phyloP scores from a whole-genome alignment of 2,797 vertebrate genomes.

The Amphiprion clarkii region DNA sequence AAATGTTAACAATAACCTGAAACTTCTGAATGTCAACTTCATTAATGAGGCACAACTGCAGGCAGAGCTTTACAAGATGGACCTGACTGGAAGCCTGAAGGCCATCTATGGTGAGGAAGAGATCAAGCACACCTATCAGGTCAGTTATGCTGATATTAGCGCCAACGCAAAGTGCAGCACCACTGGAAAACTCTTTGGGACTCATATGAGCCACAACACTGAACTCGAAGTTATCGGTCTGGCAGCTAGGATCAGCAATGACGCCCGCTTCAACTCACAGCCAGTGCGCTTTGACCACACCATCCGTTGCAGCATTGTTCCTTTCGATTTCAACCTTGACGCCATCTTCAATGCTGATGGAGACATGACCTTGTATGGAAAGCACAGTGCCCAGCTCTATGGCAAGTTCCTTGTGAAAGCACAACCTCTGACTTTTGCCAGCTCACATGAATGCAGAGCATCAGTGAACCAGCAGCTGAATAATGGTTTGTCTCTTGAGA shows the following conservation, averaged over 20 bases:
- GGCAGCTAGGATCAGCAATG: constrained; percentile 84
- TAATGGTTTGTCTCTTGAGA: constrained; percentile 72
- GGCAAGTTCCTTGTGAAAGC: constrained; percentile 90
- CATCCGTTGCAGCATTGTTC: constrained; percentile 85
- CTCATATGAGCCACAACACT: constrained; percentile 88
- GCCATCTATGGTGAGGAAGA: constrained; percentile 85
- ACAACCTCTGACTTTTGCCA: constrained; percentile 88
- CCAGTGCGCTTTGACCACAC: constrained; percentile 86
- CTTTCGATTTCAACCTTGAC: constrained; percentile 89
- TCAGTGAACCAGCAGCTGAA: constrained; percentile 84
- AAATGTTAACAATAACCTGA: constrained; percentile 87
- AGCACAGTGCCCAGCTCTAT: constrained; percentile 91
- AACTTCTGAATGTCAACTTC: constrained; percentile 80
- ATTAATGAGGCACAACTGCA: constrained; percentile 86
- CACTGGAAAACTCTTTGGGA: constrained; percentile 85
- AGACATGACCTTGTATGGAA: constrained; percentile 86
- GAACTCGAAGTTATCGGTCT: constrained; percentile 89
- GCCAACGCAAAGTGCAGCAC: constrained; percentile 90
- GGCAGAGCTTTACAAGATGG: constrained; percentile 87
- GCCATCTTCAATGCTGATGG: constrained; percentile 89
- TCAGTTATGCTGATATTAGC: constrained; percentile 85
- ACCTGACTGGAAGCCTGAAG: constrained; percentile 88
- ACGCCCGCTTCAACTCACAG: constrained; percentile 88
- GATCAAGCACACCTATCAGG: constrained; percentile 90
- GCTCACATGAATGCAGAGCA: constrained; percentile 90